Evolutionary conservation across 2,113 vertebrate species (phyloP).

Genomic region (Pelecanoides urinatrix): DNA sequence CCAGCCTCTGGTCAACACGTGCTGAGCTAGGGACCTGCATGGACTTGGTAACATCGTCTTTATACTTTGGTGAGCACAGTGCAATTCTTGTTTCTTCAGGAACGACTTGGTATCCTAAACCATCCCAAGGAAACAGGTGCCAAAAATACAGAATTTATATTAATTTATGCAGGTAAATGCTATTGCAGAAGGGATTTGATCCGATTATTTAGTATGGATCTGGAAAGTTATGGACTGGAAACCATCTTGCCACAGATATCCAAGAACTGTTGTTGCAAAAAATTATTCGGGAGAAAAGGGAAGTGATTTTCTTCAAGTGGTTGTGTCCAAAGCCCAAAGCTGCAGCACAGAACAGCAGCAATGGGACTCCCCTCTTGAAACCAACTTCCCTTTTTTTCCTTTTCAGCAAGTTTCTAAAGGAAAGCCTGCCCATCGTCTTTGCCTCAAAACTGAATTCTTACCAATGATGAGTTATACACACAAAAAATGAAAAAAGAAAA

Average conservation of each 20-base stretch:
- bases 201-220: not conserved
- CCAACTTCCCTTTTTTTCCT: not conserved
- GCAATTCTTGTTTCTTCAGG: not conserved
- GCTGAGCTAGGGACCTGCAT: not conserved
- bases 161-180: not conserved
- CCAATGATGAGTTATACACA: not conserved
- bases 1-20: no score
- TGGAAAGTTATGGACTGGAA: not conserved
- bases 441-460: not conserved
- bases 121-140: not conserved
- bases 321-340: not conserved
- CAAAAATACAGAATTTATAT: not conserved
- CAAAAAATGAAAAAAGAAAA: not conserved
- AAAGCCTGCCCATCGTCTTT: not conserved
- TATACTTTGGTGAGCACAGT: no score
- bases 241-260: not conserved
- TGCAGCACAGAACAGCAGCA: not conserved
- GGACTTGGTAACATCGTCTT: accelerated
- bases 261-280: not conserved
- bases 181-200: not conserved
- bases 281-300: no score
- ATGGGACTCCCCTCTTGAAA: not conserved
- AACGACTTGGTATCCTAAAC: not conserved
- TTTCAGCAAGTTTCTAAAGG: not conserved
- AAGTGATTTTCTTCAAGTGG: not conserved